These are phyloP conservation scores for Zalophus californianus DNA, from an alignment of 2,797 vertebrate species.

Conservation along the genomic window DNA sequence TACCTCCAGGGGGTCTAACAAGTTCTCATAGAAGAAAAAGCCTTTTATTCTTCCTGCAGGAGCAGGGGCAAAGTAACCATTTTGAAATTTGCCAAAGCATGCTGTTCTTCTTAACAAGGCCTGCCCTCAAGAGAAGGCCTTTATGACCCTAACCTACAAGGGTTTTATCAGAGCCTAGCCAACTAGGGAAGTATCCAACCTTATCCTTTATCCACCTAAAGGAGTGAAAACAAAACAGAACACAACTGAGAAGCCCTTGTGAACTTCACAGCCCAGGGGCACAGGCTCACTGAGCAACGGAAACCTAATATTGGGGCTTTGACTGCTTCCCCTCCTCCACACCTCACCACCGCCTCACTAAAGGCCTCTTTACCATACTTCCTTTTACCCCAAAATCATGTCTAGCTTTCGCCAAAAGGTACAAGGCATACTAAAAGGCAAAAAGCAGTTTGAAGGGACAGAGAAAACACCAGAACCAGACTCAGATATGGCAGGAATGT, in stretches of 20 bases:
- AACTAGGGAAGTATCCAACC: neutral
- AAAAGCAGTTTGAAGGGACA: neutral
- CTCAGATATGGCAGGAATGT: neutral
- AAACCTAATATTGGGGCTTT: neutral
- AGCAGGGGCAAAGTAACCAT: neutral
- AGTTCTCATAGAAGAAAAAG: neutral
- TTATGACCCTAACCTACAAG: neutral
- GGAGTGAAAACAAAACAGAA: neutral
- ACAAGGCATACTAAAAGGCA: neutral
- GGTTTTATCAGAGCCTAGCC: neutral
- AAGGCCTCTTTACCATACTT: neutral
- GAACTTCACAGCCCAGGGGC: neutral
- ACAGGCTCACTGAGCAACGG: neutral
- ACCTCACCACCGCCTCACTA: neutral
- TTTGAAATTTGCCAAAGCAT: neutral
- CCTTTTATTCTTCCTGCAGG: neutral
- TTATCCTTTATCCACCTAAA: neutral
- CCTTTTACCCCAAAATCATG: neutral
- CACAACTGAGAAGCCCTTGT: neutral
- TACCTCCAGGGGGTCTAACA: fast-evolving
- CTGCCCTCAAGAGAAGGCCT: neutral
- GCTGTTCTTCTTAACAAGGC: neutral
- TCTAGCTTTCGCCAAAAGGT: neutral
- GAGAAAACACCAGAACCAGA: neutral
- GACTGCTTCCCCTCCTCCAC: neutral